Percentiles rank a stretch among this genome's conserved stretches.
These are phyloP conservation scores for Uria aalge DNA, from an alignment of 2,113 vertebrate genomes.

Conservation along the genomic window DNA sequence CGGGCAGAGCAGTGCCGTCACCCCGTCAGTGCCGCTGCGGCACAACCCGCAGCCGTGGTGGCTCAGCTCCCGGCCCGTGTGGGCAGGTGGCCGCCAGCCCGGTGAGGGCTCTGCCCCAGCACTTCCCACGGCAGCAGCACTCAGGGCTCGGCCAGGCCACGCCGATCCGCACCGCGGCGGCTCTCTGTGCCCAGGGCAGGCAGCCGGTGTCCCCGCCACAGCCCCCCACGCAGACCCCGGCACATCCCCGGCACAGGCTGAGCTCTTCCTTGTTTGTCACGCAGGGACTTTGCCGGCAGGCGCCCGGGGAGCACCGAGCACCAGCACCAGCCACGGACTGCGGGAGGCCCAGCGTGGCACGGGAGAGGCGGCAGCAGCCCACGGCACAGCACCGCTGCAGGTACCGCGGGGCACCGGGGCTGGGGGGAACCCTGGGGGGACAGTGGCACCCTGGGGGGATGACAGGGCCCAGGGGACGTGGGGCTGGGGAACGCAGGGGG, in stretches of 20 bases:
- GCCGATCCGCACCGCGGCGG: accelerated
- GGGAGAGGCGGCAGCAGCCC: neutral
- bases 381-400: neutral
- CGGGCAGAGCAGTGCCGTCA: neutral
- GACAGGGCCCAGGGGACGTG: neutral
- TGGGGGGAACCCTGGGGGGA: neutral
- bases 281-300: neutral
- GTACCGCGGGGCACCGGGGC: neutral
- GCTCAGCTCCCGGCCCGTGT: neutral
- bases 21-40: neutral
- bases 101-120: neutral
- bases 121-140: neutral
- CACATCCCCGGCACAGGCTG: accelerated
- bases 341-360: neutral
- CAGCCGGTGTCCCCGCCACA: accelerated
- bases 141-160: neutral
- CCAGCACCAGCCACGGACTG: accelerated
- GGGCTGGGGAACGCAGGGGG: neutral
- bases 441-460: too few relatives aligned
- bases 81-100: neutral
- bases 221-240: accelerated
- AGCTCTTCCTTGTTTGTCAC: neutral
- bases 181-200: neutral
- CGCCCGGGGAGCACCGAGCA: neutral
- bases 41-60: neutral